A percentile compares a stretch with the other conserved stretches of the same genome.
Conservation (phyloP, 2,113 vertebrate genomes). For the Meriones unguiculatus region DNA sequence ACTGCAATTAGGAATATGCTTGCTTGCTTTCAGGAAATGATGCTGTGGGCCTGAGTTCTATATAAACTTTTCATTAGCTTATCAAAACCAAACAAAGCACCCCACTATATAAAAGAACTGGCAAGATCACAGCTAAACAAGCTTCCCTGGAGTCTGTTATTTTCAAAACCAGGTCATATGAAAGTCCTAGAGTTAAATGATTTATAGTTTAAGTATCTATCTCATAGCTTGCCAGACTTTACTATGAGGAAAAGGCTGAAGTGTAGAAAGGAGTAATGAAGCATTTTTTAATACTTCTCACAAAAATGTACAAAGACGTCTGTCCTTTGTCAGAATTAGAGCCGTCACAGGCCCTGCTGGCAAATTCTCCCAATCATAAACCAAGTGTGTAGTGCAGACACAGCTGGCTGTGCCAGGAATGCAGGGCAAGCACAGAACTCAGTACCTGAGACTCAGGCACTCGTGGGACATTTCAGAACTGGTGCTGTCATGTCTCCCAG, state of each 20-base stretch:
- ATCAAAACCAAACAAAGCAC: constrained; percentile 41
- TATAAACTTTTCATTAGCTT: constrained; percentile 28
- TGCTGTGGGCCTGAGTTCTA: background rate
- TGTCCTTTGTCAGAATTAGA: background rate
- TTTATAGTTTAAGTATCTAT: constrained; percentile 58
- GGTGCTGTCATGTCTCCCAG: background rate
- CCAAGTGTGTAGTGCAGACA: background rate
- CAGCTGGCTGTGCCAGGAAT: background rate
- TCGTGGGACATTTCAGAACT: background rate
- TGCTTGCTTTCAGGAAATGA: constrained; percentile 28
- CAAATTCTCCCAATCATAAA: constrained; percentile 17
- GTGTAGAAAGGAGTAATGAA: constrained; percentile 23
- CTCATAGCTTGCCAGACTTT: constrained; percentile 15
- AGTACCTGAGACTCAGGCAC: background rate
- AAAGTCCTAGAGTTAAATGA: background rate
- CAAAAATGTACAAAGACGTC: constrained; percentile 27
- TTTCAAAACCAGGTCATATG: constrained; percentile 45
- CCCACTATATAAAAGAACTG: constrained; percentile 19
- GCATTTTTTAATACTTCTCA: background rate
- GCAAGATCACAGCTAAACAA: background rate
- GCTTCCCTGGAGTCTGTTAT: constrained; percentile 16
- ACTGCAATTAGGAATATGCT: constrained; percentile 19
- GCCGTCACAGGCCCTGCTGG: background rate
- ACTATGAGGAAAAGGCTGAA: constrained; percentile 8
- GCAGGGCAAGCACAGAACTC: background rate